phyloP scores from a whole-genome alignment of 2,888 invertebrate genomes.

The Chrysopilus asiliformis region DNA sequence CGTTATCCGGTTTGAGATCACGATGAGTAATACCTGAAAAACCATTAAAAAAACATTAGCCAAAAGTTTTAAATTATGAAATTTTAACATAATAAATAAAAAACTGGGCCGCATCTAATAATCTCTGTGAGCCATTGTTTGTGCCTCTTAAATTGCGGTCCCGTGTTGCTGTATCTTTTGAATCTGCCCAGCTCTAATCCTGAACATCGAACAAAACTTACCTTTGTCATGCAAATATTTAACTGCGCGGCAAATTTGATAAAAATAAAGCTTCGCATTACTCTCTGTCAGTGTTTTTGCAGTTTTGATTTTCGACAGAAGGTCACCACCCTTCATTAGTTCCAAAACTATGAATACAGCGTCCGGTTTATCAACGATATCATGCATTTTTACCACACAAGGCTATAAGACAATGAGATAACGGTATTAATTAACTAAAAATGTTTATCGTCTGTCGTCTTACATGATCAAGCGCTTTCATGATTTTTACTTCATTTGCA shows the following conservation, averaged over 20 bases:
- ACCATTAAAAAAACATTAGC: slow-evolving; percentile 35
- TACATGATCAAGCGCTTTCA: slow-evolving; percentile 66
- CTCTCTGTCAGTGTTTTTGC: slow-evolving; percentile 51
- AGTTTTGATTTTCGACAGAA: slow-evolving; percentile 59
- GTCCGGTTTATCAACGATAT: slow-evolving; percentile 60
- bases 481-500: slow-evolving; percentile 66
- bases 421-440: neutral
- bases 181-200: neutral
- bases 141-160: no score
- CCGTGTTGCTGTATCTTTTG: no score
- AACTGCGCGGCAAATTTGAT: slow-evolving; percentile 74
- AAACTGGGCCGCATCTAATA: neutral
- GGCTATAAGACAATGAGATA: slow-evolving; percentile 43
- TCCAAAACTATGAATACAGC: slow-evolving; percentile 75
- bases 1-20: slow-evolving; percentile 35
- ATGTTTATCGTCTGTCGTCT: slow-evolving; percentile 27
- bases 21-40: slow-evolving; percentile 30
- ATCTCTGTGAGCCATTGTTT: no score
- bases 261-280: slow-evolving; percentile 61
- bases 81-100: no score
- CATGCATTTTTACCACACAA: slow-evolving; percentile 66
- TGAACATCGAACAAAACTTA: slow-evolving; percentile 23
- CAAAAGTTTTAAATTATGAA: no score
- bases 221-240: slow-evolving; percentile 71
- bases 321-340: slow-evolving; percentile 78